Percentiles rank a stretch among this genome's conserved stretches.
Conservation (phyloP, 2,797 vertebrate species). For the Ispidina picta region DNA sequence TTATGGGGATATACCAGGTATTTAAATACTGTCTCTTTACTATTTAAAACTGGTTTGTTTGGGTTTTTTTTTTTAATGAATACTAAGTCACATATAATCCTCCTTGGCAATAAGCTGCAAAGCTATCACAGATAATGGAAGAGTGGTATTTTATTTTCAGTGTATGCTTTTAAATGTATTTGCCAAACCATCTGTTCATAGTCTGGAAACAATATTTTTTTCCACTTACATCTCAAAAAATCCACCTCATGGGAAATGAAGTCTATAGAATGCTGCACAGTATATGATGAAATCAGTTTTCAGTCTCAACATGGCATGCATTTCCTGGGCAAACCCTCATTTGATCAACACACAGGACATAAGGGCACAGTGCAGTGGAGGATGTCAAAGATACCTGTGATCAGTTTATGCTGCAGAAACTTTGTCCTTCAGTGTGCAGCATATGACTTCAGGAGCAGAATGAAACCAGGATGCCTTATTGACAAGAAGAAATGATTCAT, state of each 20-base stretch:
- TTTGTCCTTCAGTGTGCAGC: not conserved
- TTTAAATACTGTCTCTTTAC: not conserved
- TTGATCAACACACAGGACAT: not conserved
- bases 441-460: not conserved
- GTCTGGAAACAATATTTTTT: conserved; percentile 13
- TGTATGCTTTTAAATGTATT: conserved; percentile 6
- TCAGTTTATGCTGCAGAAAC: not conserved
- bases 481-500: not conserved
- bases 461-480: not conserved
- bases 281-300: not conserved
- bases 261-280: not conserved
- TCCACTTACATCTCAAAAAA: not conserved
- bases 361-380: not conserved
- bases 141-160: not conserved
- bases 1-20: conserved; percentile 86
- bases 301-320: not conserved
- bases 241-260: not conserved
- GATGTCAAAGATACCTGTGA: not conserved
- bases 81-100: not conserved
- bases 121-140: not conserved
- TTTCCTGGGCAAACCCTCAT: not conserved
- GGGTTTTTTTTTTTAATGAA: not conserved
- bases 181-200: conserved; percentile 10
- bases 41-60: not conserved
- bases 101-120: not conserved